phyloP scores from a whole-genome alignment of 1,140 invertebrate species.

The Ectropis grisescens region DNA sequence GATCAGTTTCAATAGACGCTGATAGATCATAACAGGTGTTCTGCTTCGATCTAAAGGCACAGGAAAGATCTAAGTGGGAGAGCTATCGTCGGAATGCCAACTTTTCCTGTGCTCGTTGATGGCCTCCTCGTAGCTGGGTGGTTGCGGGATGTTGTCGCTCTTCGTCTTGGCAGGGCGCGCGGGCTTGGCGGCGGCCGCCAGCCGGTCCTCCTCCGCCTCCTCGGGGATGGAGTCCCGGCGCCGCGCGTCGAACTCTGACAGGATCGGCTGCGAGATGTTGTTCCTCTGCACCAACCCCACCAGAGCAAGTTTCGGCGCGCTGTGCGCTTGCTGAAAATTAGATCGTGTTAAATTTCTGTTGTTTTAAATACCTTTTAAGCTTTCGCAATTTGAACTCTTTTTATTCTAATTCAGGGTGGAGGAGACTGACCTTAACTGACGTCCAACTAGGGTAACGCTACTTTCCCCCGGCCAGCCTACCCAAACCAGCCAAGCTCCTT shows the following conservation, averaged over 20 bases:
- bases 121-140: conserved; percentile 48
- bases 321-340: conserved; percentile 67
- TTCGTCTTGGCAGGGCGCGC: conserved; percentile 40
- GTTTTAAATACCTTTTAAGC: too few relatives aligned
- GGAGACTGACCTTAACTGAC: too few relatives aligned
- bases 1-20: too few relatives aligned
- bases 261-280: conserved; percentile 72
- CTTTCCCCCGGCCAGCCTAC: too few relatives aligned
- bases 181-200: conserved; percentile 44
- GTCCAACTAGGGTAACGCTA: too few relatives aligned
- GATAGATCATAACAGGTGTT: too few relatives aligned
- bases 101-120: conserved; percentile 57
- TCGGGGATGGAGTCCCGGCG: conserved; percentile 67
- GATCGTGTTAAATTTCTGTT: too few relatives aligned
- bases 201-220: conserved; percentile 58
- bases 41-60: too few relatives aligned
- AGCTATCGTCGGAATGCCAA: conserved; percentile 68
- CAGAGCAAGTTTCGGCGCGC: conserved; percentile 68
- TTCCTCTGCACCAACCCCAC: conserved; percentile 64
- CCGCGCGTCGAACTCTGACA: conserved; percentile 60
- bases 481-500: too few relatives aligned
- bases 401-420: too few relatives aligned
- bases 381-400: too few relatives aligned
- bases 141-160: conserved; percentile 40
- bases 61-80: conserved; percentile 34